Base-by-base conservation (phyloP, 2,797 vertebrate species). In the Phataginus tetradactyla region DNA sequence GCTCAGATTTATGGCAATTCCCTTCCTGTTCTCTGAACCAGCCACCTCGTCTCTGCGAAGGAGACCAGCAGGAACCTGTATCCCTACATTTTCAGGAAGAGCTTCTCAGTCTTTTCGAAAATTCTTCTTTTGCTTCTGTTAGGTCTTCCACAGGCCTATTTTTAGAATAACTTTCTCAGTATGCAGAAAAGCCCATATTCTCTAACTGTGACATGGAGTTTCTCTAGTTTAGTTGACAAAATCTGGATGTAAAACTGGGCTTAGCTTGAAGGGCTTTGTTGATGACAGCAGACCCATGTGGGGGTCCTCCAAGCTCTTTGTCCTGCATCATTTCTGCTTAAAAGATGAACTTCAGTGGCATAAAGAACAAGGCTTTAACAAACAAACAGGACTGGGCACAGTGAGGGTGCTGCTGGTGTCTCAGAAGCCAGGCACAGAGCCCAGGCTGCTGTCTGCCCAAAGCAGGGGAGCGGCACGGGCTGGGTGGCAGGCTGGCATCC, bases 121-220 rank as follows among this genome's bases (percentile, higher is more conserved):
- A 95, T 94, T 80, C 71, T 71, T 91, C 92, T 95, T 84, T 72
- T 84, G 64, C 80, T 92, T 51, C 87, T 95, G 68, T 88, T 49
- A 34, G 96, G 75, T 87, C 94, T 94, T 97, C 87, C 95, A 75
- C 39, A 1, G 57, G 86, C n/a, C 49, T 90, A 45, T 94, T 97
- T 93, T 97, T 96, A 91, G 95, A 98, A 68, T 69, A 83, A 53
- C 74, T 94, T 97, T 95, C 93, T 92, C 85, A 95, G 81, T 90
- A 92, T 96, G 86, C 10, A 57, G 90, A 97, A 95, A 95, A 3
- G 3, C 84, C 88, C 78, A 66, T 74, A 53, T 77, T 95, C 37
- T 89, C 61, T 69, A 84, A 81, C 74, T 80, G 86, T 63, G 69
- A 95, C 78, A 81, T 59, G 59, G 15, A 85, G 89, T 92, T 94